Conservation (phyloP, 2,113 vertebrate species). For the Paramormyrops kingsleyae region DNA sequence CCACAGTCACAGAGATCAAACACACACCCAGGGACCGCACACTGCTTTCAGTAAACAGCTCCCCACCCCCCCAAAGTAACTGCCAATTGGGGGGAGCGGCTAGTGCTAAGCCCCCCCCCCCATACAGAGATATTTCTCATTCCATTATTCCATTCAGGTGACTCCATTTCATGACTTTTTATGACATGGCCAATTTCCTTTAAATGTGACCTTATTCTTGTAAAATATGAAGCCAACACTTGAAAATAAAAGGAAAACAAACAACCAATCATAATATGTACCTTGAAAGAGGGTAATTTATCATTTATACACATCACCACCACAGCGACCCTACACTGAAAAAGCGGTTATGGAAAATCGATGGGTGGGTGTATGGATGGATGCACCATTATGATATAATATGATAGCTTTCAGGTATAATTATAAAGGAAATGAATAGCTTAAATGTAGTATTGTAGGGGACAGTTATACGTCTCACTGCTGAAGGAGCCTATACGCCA, state of each 20-base stretch:
- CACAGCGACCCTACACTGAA: not conserved
- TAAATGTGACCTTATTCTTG: not conserved
- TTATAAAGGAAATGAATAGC: not conserved
- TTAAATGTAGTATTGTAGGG: not conserved
- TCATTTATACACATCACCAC: not conserved
- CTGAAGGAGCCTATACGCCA: not conserved
- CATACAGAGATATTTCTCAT: not conserved
- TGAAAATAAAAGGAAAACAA: not conserved
- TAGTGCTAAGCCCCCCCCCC: not conserved
- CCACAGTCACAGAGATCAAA: not conserved
- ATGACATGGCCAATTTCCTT: not conserved
- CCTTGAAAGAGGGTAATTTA: not conserved
- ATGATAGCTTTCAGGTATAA: not conserved
- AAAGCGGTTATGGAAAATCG: not conserved
- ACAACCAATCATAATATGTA: not conserved
- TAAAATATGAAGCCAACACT: not conserved
- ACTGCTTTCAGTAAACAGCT: not conserved
- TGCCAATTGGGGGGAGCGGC: not conserved
- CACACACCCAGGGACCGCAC: not conserved
- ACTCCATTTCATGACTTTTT: not conserved
- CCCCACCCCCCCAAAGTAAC: not conserved
- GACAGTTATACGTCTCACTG: not conserved
- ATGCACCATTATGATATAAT: not conserved
- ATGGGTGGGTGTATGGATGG: not conserved
- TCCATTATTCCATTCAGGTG: not conserved